Evolutionary conservation across 2,888 invertebrate genomes (phyloP), one percentile per base, ranked within the genome.

Genomic region (Cyclophora punctaria): DNA sequence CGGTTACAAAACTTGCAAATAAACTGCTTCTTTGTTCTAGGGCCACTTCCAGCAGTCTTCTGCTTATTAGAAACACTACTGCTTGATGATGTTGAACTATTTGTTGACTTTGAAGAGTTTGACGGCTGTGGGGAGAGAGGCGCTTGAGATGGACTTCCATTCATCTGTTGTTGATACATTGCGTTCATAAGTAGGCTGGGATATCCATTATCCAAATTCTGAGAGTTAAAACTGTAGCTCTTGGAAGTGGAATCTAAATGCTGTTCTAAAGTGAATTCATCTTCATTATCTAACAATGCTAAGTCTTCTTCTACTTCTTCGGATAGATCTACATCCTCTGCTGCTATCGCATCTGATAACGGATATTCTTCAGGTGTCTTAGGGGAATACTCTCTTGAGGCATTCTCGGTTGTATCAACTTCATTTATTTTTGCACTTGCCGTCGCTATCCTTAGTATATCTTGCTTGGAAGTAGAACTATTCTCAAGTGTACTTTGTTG

Each of bases 1-100:
- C 99, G 91, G 79, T 96, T 96, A 83, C 99, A 99, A 88, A 96
- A 99, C 86, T 97, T 97, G 90, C 99, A 99, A 73, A 99, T 98
- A 84, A 98, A 99, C 82, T 98, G 98, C 81, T 98, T 98, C 87
- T 98, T 98, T 41, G 97, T 97, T 58, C 98, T 90, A 37, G 96
- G 94, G 3, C 94, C 95, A 58, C 93, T 80, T 53, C 79, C 73
- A 48, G 80, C 63, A 3, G 85, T 79, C 66, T 89, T 89, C 59
- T 83, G 86, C 70, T 89, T 88, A 67, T 74, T 83, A 35, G 88
- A 80, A 62, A 87, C 79, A 62, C 83, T 82, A 65, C 88, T 84
- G 35, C 83, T 85, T 34, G 87, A 84, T 4, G 87, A 80, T 48
- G 87, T 79, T 44, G 88, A 84, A 66, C 87, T 83, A 57, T 87